Evolutionary conservation across 2,113 vertebrate species (phyloP), one percentile per base, ranked within the genome.

Genomic region (Potamarius usumacintae): DNA sequence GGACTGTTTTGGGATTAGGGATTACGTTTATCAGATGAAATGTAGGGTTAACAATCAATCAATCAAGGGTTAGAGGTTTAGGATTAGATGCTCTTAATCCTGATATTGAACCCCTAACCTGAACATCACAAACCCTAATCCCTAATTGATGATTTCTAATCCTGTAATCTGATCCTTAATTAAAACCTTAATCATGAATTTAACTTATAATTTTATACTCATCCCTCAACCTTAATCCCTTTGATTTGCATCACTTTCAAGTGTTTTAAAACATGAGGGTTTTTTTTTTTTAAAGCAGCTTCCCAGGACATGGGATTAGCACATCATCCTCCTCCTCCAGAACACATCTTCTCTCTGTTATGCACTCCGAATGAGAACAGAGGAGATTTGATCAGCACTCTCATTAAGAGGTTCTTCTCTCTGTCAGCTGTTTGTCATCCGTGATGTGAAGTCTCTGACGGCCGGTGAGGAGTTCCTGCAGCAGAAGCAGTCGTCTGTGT

Each of bases 391-490:
- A 57, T 58, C 53, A 42, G 34, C 7, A 7, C 69, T 72, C 69
- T 42, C 7, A 34, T 5, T 22, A 0, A 22, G 72, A 52, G 0
- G 2, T 22, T 57, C 20, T 63, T 67, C 27, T 15, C 20, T 60
- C 67, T 14, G 0, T 55, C 62, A 97, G 96, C 96, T 96, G 0
- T 97, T 97, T 57, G 95, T 97, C 84, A 97, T 97, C 92, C 96
- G 97, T 27, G 96, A 97, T 91, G 97, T 97, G 96, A 96, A 96
- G 91, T 97, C 96, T 65, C 85, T 97, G 76, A 96, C 93, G 93
- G 96, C 95, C 90, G 96, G 96, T 74, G 96, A 97, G 91, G 95
- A 97, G 81, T 94, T 96, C 85, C 95, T 97, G 92, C 96, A 95
- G 89, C 95, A 92, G 92, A 96, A 95, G 84, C 94, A 96, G 17